Evolutionary conservation across 2,113 vertebrate species (phyloP), one percentile per base, ranked within the genome.

Genomic region (Alethe diademata): DNA sequence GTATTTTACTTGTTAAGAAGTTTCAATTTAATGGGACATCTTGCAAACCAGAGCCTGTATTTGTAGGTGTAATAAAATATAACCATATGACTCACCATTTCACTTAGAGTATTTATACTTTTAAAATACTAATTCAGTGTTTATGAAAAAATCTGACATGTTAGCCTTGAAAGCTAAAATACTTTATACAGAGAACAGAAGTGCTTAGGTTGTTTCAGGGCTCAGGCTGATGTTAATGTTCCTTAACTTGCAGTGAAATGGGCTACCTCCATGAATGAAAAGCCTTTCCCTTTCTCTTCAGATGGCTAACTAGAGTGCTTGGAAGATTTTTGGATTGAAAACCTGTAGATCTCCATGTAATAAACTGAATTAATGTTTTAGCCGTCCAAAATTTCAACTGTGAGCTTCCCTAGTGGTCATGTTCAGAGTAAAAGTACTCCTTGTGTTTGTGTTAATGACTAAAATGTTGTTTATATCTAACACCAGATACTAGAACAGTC

Each of bases 401-500:
- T 43, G 74, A 75, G 24, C 53, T 84, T 95, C 23, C 33, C 23
- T 57, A 31, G 38, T n/a, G 8, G 45, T 90, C 40, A 13, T 10
- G 25, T 80, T 62, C 42, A 54, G 36, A 65, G 8, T 57, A 71
- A 89, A 73, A 96, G 43, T 61, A 80, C 28, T 64, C 33, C 14
- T 75, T 61, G 7, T 43, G 65, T 85, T 87, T 87, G 19, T 83
- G 40, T 74, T 54, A 25, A 11, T 91, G 75, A 65, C 36, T 80
- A 50, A 87, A 73, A 78, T 90, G 48, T 78, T 96, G 62, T 62
- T 57, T 89, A 15, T 93, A 48, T 78, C 42, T 84, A 81, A 94
- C 38, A 74, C 8, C 58, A 64, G 94, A 56, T 62, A 38, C 48
- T 84, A 96, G 75, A 62, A 85, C 1, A 60, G 83, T 65, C 28